A percentile compares a stretch with the other conserved stretches of the same genome.
Conservation (phyloP, 2,888 invertebrate species). For the Drosophila mimica region DNA sequence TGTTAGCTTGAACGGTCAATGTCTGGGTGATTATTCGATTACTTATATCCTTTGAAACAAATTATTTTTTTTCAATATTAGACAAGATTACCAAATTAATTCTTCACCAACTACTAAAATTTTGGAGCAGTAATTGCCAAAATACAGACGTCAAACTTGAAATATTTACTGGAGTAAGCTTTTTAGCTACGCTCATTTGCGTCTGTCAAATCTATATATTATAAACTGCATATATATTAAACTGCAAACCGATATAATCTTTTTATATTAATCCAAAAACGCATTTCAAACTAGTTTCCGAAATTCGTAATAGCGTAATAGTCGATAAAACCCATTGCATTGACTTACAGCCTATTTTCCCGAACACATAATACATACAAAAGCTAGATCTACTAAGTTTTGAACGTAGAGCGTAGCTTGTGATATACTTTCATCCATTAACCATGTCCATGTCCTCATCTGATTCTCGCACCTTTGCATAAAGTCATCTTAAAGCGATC, state of each 20-base stretch:
- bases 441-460: not conserved
- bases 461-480: not conserved
- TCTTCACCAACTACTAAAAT: not conserved
- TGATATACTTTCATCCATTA: not conserved
- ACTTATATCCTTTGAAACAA: not conserved
- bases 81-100: not conserved
- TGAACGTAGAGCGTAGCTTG: not conserved
- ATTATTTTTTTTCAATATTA: not conserved
- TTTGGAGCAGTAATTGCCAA: not conserved
- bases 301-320: not conserved
- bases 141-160: not conserved
- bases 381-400: not conserved
- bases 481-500: not conserved
- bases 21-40: not conserved
- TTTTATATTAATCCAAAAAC: not conserved
- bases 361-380: not conserved
- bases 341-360: not conserved
- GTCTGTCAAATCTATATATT: not conserved
- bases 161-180: not conserved
- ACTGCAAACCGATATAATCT: not conserved
- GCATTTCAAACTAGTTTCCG: not conserved
- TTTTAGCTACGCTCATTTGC: not conserved
- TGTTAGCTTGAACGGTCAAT: not conserved
- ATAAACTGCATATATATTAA: not conserved
- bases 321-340: not conserved